Percentiles rank a stretch among this genome's conserved stretches.
phyloP scores from a whole-genome alignment of 2,113 vertebrate genomes.

The Hippocampus comes region DNA sequence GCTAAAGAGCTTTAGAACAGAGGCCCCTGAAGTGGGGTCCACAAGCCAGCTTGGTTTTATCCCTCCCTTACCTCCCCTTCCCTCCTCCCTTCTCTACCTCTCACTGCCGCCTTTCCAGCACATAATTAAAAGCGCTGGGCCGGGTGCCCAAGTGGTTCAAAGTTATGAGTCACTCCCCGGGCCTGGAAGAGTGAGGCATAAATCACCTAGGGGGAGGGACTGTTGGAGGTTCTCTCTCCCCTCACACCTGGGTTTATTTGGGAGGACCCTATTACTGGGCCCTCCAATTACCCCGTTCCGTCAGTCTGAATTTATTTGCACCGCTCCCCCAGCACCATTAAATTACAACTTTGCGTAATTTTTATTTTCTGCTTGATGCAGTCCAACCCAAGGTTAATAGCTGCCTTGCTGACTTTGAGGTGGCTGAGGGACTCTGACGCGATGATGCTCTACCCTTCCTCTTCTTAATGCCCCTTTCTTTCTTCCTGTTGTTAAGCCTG shows the following conservation, averaged over 20 bases:
- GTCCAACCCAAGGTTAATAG: constrained; percentile 79
- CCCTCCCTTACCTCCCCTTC: constrained; percentile 43
- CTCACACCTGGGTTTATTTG: constrained; percentile 67
- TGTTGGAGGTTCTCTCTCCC: constrained; percentile 65
- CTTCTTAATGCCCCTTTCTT: constrained; percentile 22
- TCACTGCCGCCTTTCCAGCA: constrained; percentile 45
- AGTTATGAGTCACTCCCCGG: constrained; percentile 71
- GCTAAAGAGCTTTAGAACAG: constrained; percentile 70
- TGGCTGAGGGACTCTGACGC: constrained; percentile 62
- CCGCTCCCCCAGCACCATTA: constrained; percentile 72
- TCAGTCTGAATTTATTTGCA: constrained; percentile 75
- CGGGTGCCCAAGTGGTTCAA: constrained; percentile 64
- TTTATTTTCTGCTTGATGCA: constrained; percentile 55
- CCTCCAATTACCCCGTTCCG: constrained; percentile 77
- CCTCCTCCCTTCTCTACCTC: constrained; percentile 14
- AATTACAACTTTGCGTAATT: constrained; percentile 79
- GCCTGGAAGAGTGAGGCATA: constrained; percentile 60
- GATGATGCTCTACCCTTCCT: constrained; percentile 41
- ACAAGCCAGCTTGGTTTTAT: constrained; percentile 57
- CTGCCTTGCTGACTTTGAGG: constrained; percentile 69
- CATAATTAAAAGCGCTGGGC: constrained; percentile 73
- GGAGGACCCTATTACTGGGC: constrained; percentile 68
- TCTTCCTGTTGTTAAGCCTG: constrained; percentile 59
- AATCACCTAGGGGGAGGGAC: constrained; percentile 68
- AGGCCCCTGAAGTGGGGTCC: constrained; percentile 62